phyloP scores from a whole-genome alignment of 2,888 invertebrate species.

The Clanis bilineata region DNA sequence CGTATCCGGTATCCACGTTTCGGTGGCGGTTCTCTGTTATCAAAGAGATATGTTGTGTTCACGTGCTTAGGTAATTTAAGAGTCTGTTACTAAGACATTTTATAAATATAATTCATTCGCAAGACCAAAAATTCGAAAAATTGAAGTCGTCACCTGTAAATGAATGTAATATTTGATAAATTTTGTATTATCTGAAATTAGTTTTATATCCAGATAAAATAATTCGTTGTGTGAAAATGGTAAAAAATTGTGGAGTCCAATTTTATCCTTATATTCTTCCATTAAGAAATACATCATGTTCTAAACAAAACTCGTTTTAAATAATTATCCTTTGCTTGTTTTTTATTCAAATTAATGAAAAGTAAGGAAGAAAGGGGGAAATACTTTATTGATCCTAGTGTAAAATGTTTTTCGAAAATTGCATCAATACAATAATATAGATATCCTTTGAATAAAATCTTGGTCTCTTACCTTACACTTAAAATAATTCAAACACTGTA shows the following conservation, averaged over 20 bases:
- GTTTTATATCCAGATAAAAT: constrained; percentile 36
- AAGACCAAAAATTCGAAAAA: neutral
- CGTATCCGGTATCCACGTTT: constrained; percentile 25
- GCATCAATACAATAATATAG: constrained; percentile 72
- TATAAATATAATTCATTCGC: constrained; percentile 13
- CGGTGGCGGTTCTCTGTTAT: constrained; percentile 21
- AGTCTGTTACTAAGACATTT: constrained; percentile 18
- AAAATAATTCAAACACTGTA: constrained; percentile 68
- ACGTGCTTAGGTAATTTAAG: constrained; percentile 8
- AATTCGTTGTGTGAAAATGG: neutral
- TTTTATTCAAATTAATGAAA: constrained; percentile 40
- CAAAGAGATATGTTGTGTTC: constrained; percentile 10
- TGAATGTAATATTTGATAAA: constrained; percentile 38
- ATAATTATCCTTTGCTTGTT: neutral
- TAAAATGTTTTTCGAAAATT: constrained; percentile 81
- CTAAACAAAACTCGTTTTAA: constrained; percentile 11
- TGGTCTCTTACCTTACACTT: constrained; percentile 76
- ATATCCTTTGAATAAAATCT: constrained; percentile 76
- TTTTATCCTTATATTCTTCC: constrained; percentile 1
- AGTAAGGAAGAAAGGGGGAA: constrained; percentile 59
- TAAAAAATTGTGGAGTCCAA: constrained; percentile 24
- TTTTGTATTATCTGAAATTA: constrained; percentile 34
- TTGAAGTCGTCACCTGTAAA: constrained; percentile 26
- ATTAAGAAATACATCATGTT: neutral
- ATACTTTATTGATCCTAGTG: constrained; percentile 81